Evolutionary conservation across 1,140 invertebrate species (phyloP).

Genomic region (Hylaeus volcanicus): DNA sequence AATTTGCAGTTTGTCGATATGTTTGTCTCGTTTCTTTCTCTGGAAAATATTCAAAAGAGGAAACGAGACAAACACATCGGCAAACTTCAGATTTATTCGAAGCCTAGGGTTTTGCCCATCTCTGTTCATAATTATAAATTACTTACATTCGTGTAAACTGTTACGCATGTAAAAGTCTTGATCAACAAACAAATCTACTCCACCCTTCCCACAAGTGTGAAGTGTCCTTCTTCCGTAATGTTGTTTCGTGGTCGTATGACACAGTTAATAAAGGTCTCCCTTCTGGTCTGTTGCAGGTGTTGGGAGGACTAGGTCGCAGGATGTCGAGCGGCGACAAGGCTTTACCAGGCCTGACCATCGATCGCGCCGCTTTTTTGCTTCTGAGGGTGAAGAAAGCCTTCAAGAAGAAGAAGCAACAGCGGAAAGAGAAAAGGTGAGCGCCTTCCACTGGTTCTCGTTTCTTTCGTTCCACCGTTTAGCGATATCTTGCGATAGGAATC

Average conservation of each 20-base stretch:
- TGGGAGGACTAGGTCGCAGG: slow-evolving; percentile 71
- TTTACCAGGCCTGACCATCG: slow-evolving; percentile 85
- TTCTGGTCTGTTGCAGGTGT: slow-evolving; percentile 61
- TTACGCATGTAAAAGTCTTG: too few relatives aligned
- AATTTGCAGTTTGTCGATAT: too few relatives aligned
- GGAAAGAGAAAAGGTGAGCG: slow-evolving; percentile 88
- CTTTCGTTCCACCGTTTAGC: background rate
- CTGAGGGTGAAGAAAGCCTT: slow-evolving; percentile 93
- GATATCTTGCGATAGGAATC: background rate
- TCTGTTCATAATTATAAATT: too few relatives aligned
- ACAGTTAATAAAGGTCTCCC: background rate
- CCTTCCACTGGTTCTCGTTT: slow-evolving; percentile 1
- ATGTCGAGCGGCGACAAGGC: slow-evolving; percentile 79
- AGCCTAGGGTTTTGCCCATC: too few relatives aligned
- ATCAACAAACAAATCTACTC: too few relatives aligned
- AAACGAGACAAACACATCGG: too few relatives aligned
- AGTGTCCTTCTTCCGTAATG: background rate
- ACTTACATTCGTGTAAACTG: too few relatives aligned
- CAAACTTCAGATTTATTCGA: too few relatives aligned
- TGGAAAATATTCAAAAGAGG: too few relatives aligned
- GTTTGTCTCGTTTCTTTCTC: too few relatives aligned
- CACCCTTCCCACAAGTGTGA: too few relatives aligned
- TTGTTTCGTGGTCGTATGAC: background rate
- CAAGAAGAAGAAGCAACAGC: slow-evolving; percentile 92
- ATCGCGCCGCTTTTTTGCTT: slow-evolving; percentile 92